These are phyloP conservation scores for Hylaeus anthracinus DNA, from an alignment of 1,140 invertebrate species.

Conservation along the genomic window DNA sequence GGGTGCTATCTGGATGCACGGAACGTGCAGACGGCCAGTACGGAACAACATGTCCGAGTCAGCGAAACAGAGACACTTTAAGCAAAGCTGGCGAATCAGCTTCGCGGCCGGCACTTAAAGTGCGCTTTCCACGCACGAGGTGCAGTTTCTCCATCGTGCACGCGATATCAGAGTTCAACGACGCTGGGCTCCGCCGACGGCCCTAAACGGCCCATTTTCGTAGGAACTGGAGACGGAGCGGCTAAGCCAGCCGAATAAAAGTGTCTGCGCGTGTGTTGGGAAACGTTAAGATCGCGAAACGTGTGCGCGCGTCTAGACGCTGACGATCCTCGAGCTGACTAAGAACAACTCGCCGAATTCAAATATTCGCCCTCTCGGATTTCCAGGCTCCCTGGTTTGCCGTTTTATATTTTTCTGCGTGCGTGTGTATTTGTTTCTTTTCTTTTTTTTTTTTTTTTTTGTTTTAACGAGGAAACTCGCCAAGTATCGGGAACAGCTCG, in stretches of 20 bases:
- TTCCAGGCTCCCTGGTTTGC: background rate
- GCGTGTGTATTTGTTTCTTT: no score
- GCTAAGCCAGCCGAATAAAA: slow-evolving; percentile 20
- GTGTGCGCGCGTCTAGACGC: slow-evolving; percentile 8
- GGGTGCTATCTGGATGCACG: slow-evolving; percentile 73
- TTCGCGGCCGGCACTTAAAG: slow-evolving; percentile 44
- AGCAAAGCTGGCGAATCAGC: slow-evolving; percentile 58
- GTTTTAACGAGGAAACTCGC: background rate
- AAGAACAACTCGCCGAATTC: background rate
- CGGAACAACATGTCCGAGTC: slow-evolving; percentile 71
- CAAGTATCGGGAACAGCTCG: no score
- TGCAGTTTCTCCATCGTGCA: slow-evolving; percentile 17
- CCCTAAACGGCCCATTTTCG: slow-evolving; percentile 45
- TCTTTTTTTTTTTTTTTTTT: no score
- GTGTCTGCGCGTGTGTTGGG: background rate
- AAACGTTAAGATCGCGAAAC: slow-evolving; percentile 23
- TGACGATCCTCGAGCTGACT: slow-evolving; percentile 19
- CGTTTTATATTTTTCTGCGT: no score
- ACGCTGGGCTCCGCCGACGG: slow-evolving; percentile 11
- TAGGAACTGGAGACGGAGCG: slow-evolving; percentile 9
- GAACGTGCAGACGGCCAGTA: slow-evolving; percentile 71
- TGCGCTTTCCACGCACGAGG: slow-evolving; percentile 34
- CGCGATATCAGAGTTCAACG: slow-evolving; percentile 15
- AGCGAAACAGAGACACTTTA: slow-evolving; percentile 67
- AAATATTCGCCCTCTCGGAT: slow-evolving; percentile 2